A percentile compares a stretch with the other conserved stretches of the same genome.
Evolutionary conservation across 2,888 invertebrate species (phyloP).

Genomic region (Melinaea marsaeus): DNA sequence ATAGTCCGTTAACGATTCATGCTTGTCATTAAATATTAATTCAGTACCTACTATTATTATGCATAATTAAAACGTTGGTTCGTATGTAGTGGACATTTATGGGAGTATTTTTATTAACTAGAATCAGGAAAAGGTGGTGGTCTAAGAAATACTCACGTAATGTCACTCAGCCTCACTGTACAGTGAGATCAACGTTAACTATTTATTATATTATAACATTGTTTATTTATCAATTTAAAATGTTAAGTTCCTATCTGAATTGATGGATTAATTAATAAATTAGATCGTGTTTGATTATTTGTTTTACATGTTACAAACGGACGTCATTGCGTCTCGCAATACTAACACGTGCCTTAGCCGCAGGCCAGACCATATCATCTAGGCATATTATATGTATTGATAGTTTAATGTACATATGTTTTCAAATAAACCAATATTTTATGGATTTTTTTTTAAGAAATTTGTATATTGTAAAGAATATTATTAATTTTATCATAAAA

Average conservation of each 20-base stretch:
- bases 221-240: slow-evolving; percentile 72
- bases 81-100: slow-evolving; percentile 52
- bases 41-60: slow-evolving; percentile 52
- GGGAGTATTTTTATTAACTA: slow-evolving; percentile 64
- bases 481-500: slow-evolving; percentile 77
- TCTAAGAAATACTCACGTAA: slow-evolving; percentile 66
- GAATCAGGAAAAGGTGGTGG: slow-evolving; percentile 38
- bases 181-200: slow-evolving; percentile 64
- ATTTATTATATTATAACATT: slow-evolving; percentile 68
- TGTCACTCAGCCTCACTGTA: slow-evolving; percentile 51
- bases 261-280: slow-evolving; percentile 38
- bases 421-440: slow-evolving; percentile 76
- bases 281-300: slow-evolving; percentile 45
- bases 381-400: slow-evolving; percentile 71
- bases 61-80: slow-evolving; percentile 65
- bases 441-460: slow-evolving; percentile 73
- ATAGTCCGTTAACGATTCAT: slow-evolving; percentile 48
- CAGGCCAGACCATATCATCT: slow-evolving; percentile 73
- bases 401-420: slow-evolving; percentile 76
- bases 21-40: slow-evolving; percentile 61
- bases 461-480: slow-evolving; percentile 79
- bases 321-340: slow-evolving; percentile 43
- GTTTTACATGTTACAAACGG: slow-evolving; percentile 30
- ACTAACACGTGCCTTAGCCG: slow-evolving; percentile 72
- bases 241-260: slow-evolving; percentile 75